These are phyloP conservation scores for Aurelia sp. DNA, from an alignment of 30 jellyfish, hydroid and myxozoan genomes.

Conservation along the genomic window DNA sequence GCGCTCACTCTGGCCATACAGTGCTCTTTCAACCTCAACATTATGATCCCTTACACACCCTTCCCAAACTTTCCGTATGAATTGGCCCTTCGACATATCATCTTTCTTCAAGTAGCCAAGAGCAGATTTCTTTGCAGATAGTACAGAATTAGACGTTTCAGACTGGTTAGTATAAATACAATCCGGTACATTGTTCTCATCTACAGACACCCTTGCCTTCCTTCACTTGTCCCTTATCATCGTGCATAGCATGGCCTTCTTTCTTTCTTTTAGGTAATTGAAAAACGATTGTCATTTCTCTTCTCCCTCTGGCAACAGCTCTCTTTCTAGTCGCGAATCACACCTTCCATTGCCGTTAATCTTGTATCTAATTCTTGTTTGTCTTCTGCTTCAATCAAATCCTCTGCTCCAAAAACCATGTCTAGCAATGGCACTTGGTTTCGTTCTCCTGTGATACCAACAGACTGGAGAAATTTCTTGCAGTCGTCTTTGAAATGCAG, in stretches of 20 bases:
- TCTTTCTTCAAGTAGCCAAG: conserved; percentile 34
- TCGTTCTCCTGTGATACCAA: background rate
- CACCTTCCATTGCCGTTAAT: background rate
- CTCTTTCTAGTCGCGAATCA: no score
- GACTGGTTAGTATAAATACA: no score
- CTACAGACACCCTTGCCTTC: no score
- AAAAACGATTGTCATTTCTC: no score
- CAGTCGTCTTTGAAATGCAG: conserved; percentile 9
- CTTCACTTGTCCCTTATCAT: no score
- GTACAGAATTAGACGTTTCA: background rate
- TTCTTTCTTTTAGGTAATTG: no score
- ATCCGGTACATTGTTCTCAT: no score
- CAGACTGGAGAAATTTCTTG: conserved; percentile 21
- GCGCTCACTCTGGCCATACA: no score
- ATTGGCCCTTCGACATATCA: conserved; percentile 12
- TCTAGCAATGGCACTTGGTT: conserved; percentile 17
- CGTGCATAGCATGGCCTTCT: no score
- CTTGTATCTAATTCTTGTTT: background rate
- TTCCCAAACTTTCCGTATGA: conserved; percentile 20
- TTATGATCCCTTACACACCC: background rate
- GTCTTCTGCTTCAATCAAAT: conserved; percentile 19
- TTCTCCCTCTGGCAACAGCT: no score
- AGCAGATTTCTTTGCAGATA: conserved; percentile 6
- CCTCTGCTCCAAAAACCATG: conserved; percentile 33
- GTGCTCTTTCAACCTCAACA: no score